These are phyloP conservation scores for Smutsia temminckii DNA, from an alignment of 2,797 vertebrate genomes.

Conservation along the genomic window DNA sequence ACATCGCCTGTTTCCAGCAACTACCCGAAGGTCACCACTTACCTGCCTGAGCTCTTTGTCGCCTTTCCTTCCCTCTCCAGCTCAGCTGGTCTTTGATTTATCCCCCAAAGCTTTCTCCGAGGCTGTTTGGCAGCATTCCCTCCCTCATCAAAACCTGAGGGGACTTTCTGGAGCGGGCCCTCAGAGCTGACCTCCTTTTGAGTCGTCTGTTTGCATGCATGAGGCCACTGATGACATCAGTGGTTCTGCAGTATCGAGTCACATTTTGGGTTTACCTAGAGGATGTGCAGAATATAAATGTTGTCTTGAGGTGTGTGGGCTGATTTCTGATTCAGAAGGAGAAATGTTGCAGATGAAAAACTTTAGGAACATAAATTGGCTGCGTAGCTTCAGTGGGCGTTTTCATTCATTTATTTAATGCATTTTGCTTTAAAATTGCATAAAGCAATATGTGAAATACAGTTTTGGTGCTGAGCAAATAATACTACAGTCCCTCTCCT, in stretches of 20 bases:
- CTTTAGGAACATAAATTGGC: slow-evolving; percentile 25
- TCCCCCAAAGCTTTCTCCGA: neutral
- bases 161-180: neutral
- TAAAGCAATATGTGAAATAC: slow-evolving; percentile 36
- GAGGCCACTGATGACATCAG: neutral
- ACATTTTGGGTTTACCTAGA: slow-evolving; percentile 45
- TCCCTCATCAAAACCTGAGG: neutral
- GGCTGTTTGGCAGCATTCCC: slow-evolving; percentile 22
- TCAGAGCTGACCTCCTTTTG: slow-evolving; percentile 46
- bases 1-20: neutral
- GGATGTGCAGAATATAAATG: slow-evolving; percentile 62
- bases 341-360: slow-evolving; percentile 10
- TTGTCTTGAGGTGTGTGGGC: slow-evolving; percentile 21
- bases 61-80: neutral
- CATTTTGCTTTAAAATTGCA: neutral
- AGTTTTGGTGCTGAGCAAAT: slow-evolving; percentile 20
- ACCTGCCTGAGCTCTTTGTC: neutral
- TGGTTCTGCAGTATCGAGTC: slow-evolving; percentile 2
- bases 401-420: slow-evolving; percentile 54
- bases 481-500: neutral
- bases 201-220: slow-evolving; percentile 59
- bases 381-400: neutral
- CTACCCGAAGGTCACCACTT: neutral
- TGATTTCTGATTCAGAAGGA: slow-evolving; percentile 52
- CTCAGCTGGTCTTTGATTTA: slow-evolving; percentile 10